Conservation (phyloP, 2,888 invertebrate genomes). For the Stenoptilia bipunctidactyla region DNA sequence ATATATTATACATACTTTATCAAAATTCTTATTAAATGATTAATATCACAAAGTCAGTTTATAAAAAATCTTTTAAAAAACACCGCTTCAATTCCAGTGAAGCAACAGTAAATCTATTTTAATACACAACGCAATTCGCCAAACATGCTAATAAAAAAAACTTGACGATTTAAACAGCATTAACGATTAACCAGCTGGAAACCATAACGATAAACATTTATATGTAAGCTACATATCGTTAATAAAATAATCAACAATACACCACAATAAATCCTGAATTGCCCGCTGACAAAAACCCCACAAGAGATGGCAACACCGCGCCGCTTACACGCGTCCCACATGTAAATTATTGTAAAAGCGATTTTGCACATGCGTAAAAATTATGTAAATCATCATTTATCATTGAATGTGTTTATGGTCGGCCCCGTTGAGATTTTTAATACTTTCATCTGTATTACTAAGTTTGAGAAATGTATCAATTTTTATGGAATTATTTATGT, state of each 20-base stretch:
- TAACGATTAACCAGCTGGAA: constrained; percentile 1
- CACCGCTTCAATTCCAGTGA: no score
- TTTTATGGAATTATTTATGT: no score
- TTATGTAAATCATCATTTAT: not conserved
- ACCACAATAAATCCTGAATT: constrained; percentile 56
- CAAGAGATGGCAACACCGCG: constrained; percentile 40
- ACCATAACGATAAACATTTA: constrained; percentile 28
- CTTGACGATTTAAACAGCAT: constrained; percentile 24
- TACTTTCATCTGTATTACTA: no score
- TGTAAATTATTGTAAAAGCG: constrained; percentile 43
- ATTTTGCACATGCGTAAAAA: not conserved
- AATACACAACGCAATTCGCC: not conserved
- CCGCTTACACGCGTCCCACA: constrained; percentile 49
- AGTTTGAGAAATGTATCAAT: no score
- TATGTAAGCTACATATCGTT: constrained; percentile 34
- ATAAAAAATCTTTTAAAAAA: no score
- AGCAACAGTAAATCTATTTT: not conserved
- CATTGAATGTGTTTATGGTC: not conserved
- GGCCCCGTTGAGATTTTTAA: no score
- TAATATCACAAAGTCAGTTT: no score
- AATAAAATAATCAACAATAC: constrained; percentile 59
- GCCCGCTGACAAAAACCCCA: constrained; percentile 55
- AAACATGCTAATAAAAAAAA: not conserved
- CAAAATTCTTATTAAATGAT: no score
- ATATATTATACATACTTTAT: no score